Percentiles rank a stretch among this genome's conserved stretches.
Evolutionary conservation across 2,113 vertebrate genomes (phyloP).

Genomic region (Isichthys henryi): DNA sequence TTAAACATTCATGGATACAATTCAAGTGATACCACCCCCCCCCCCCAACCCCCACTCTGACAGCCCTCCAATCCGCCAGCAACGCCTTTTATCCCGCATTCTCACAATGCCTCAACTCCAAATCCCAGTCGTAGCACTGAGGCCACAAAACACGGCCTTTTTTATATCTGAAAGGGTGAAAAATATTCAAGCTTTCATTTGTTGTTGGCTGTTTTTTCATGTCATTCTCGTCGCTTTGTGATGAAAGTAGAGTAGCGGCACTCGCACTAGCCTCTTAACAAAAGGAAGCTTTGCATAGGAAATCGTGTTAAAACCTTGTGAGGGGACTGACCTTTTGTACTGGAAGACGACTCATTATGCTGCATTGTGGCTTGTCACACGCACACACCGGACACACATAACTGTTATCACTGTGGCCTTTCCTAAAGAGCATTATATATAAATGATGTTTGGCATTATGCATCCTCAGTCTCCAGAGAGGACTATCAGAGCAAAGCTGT

Average conservation of each 20-base stretch:
- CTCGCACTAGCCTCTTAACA: background rate
- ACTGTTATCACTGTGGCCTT: background rate
- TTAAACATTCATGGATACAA: slow-evolving; percentile 25
- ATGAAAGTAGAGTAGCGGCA: background rate
- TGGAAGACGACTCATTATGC: background rate
- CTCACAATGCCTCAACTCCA: background rate
- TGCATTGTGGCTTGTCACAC: background rate
- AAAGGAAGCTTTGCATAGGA: background rate
- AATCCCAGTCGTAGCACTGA: background rate
- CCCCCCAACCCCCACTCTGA: background rate
- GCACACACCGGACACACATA: slow-evolving; percentile 10
- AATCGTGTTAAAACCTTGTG: background rate
- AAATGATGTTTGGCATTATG: background rate
- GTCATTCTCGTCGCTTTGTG: background rate
- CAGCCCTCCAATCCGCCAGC: background rate
- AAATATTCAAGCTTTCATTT: slow-evolving; percentile 4
- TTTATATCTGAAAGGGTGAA: background rate
- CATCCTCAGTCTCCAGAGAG: background rate
- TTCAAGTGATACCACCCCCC: slow-evolving; percentile 10
- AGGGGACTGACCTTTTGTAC: background rate
- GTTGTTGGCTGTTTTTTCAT: background rate
- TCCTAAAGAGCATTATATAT: background rate
- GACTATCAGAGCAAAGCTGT: background rate
- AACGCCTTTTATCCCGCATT: background rate
- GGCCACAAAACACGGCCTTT: slow-evolving; percentile 1